Base-by-base conservation (phyloP, 2,797 vertebrate species). In the Fistularia commersonii region DNA sequence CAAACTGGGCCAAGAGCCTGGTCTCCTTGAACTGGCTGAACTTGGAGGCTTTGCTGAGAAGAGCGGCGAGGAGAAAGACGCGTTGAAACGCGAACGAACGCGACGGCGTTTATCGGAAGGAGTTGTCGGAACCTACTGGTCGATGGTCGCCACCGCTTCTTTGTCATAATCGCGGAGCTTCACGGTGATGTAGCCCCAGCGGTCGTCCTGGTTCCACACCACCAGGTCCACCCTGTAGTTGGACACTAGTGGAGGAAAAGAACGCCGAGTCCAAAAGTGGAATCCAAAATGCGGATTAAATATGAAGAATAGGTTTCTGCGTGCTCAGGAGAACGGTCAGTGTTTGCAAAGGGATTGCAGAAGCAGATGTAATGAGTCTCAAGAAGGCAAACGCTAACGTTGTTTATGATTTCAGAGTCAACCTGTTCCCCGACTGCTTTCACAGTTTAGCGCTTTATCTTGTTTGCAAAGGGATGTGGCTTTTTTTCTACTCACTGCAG, bases 401-500 rank as follows among this genome's bases (percentile, higher is more conserved):
- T n/a, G n/a, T n/a, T n/a, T 23, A 23, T 23, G 23, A n/a, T n/a
- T n/a, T n/a, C n/a, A n/a, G n/a, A n/a, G n/a, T n/a, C n/a, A n/a
- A n/a, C n/a, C n/a, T n/a, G 23, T 23, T 23, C 23, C 23, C 23
- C 23, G 23, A 4, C 23, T 23, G 23, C 23, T 23, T 2, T 23
- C 23, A 23, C 2, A 4, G 23, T 4, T 23, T 23, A 23, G 4
- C 4, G 2, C 23, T 23, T 23, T 23, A 23, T n/a, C n/a, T n/a
- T 23, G 23, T 23, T 23, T 23, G 23, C 2, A 4, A 23, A 23
- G 4, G 23, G 23, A 23, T 4, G 14, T 3, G 9, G 32, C 31
- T 34, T 9, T 7, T 48, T 6, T 57, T 37, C 6, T 32, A 87
- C 91, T 90, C 56, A 92, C 91, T 87, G 78, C 86, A 90, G 54